phyloP scores from a whole-genome alignment of 2,113 vertebrate species.

The Actenoides lindsayi region DNA sequence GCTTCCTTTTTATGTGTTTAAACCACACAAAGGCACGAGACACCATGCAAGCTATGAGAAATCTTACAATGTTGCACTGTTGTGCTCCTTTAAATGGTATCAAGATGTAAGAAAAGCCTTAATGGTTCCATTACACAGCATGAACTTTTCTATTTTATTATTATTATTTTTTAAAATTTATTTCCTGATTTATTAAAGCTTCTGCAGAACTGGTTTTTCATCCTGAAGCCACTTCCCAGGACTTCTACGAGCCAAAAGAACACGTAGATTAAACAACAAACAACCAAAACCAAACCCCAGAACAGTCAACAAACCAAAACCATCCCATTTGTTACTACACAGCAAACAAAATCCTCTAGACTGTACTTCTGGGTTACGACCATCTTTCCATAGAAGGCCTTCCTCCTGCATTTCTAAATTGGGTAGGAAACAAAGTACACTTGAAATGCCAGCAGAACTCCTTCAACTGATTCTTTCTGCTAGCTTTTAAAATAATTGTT shows the following conservation, averaged over 20 bases:
- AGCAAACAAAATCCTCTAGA: background rate
- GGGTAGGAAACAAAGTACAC: background rate
- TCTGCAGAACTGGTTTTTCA: background rate
- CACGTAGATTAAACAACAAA: rapidly evolving
- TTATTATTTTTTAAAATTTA: no score
- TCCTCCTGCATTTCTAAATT: background rate
- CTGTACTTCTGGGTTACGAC: background rate
- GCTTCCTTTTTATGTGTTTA: background rate
- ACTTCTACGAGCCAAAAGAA: background rate
- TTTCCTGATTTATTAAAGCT: background rate
- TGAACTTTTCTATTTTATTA: background rate
- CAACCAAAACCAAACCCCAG: background rate
- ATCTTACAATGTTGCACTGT: background rate
- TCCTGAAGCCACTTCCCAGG: background rate
- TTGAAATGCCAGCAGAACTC: background rate
- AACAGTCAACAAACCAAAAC: background rate
- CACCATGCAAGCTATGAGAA: rapidly evolving
- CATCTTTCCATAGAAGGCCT: background rate
- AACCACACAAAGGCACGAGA: background rate
- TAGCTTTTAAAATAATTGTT: background rate
- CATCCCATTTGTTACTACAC: background rate
- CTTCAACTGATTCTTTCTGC: background rate
- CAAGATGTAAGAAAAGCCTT: background rate
- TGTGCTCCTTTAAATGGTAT: background rate
- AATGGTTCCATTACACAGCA: background rate